Percentiles rank a stretch among this genome's conserved stretches.
Evolutionary conservation across 2,888 invertebrate species (phyloP).

Genomic region (Tetheella fluctuosa): DNA sequence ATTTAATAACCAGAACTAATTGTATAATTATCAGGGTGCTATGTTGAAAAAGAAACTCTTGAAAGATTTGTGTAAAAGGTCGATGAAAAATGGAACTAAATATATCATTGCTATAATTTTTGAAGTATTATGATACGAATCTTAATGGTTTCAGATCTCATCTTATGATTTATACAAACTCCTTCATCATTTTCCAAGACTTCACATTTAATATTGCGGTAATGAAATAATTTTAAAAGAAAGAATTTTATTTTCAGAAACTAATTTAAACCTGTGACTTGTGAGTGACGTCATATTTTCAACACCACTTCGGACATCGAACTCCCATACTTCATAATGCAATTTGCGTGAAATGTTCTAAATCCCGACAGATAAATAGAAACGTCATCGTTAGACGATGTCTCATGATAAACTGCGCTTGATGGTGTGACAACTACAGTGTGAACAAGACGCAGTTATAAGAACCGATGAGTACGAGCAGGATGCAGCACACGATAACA

Average conservation of each 20-base stretch:
- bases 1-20: no score
- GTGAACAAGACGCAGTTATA: constrained; percentile 52
- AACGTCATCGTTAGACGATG: constrained; percentile 74
- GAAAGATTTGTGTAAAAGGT: no score
- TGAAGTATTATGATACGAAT: not conserved
- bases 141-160: constrained; percentile 6
- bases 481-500: constrained; percentile 50
- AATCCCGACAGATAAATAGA: constrained; percentile 70
- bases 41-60: not conserved
- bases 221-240: no score
- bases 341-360: constrained; percentile 66
- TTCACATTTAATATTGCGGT: not conserved
- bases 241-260: constrained; percentile 6
- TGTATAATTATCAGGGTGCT: no score
- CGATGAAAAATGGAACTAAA: no score
- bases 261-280: constrained; percentile 15
- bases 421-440: constrained; percentile 62
- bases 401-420: constrained; percentile 74
- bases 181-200: not conserved
- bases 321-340: constrained; percentile 65
- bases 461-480: constrained; percentile 43
- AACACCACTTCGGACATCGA: constrained; percentile 57
- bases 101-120: no score
- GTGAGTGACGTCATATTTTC: constrained; percentile 28
- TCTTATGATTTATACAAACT: not conserved